Evolutionary conservation across 2,888 invertebrate species (phyloP), one percentile per base, ranked within the genome.

Genomic region (Heteromyza rotundicornis): DNA sequence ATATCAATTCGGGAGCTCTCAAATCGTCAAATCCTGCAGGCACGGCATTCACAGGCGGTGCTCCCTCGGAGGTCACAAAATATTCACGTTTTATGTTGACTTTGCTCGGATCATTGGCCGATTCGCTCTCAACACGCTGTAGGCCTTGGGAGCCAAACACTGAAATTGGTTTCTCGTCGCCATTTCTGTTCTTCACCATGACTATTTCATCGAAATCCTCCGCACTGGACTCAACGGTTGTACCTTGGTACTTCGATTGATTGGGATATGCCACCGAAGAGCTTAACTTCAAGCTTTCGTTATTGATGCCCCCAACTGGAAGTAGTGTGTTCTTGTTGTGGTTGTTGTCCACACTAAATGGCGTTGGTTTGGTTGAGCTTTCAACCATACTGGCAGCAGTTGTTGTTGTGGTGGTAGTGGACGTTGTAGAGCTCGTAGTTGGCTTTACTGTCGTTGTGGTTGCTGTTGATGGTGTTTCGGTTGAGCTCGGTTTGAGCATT

Each of bases 81-180:
- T 77, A 79, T 23, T 79, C 79, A 16, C 79, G 63, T 53, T 79
- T 79, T 24, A 79, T 80, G 65, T 79, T 78, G 32, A 79, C 71
- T 62, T 80, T 79, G 64, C 68, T 76, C 35, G 80, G 75, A 71
- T 80, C 80, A 56, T 69, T 69, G 24, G 67, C 72, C 20, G 67
- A 20, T 3, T 53, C 59, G 2, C 40, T 55, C 14, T 62, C 70
- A 59, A 69, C 62, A 10, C 72, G 68, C 52, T 71, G 69, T 44
- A 78, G 55, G 2, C 68, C 71, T 40, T 84, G 84, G 2, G 84
- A 83, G 14, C 84, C 85, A 57, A 85, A 82, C 3, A 84, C 77
- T 2, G 84, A 84, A 19, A 84, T 84, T 5, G 70, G 67, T 59
- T 69, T 60, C 32, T 64, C 55, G 36, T 63, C 61, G 20, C 68